Conservation (phyloP, 2,113 vertebrate species). For the Varanus komodoensis region DNA sequence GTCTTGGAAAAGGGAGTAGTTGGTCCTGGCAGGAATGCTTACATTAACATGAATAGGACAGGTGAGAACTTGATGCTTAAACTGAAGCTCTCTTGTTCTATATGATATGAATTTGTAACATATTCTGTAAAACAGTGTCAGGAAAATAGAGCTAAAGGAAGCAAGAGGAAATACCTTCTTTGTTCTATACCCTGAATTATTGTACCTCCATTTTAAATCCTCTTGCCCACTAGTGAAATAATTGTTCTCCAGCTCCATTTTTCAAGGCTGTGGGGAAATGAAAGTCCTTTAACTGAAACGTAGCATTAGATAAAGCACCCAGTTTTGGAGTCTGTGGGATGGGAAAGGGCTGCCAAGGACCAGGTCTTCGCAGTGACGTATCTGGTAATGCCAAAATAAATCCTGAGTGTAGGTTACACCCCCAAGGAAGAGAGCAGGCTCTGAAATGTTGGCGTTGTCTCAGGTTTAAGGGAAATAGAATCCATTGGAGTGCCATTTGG, state of each 20-base stretch:
- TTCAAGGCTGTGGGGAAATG: conserved; percentile 7
- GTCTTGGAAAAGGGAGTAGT: too few relatives aligned
- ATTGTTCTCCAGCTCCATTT: fast-evolving
- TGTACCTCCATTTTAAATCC: not conserved
- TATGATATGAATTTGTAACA: not conserved
- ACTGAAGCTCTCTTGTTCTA: not conserved
- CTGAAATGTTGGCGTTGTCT: not conserved
- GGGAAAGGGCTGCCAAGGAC: not conserved
- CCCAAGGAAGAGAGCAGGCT: not conserved
- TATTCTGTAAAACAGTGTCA: not conserved
- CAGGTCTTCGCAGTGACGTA: conserved; percentile 4
- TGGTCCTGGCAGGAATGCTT: too few relatives aligned
- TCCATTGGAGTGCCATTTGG: conserved; percentile 30
- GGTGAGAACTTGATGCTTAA: not conserved
- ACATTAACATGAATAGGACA: not conserved
- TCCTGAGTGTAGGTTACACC: not conserved
- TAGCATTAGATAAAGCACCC: not conserved
- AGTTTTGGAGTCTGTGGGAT: not conserved
- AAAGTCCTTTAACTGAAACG: not conserved
- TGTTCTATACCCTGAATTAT: not conserved
- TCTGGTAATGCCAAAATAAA: not conserved
- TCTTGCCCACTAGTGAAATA: not conserved
- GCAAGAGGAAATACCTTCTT: not conserved
- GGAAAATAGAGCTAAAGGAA: not conserved
- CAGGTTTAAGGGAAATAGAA: conserved; percentile 42